Base-by-base conservation (phyloP, 2,797 vertebrate species). In the Molothrus aeneus region DNA sequence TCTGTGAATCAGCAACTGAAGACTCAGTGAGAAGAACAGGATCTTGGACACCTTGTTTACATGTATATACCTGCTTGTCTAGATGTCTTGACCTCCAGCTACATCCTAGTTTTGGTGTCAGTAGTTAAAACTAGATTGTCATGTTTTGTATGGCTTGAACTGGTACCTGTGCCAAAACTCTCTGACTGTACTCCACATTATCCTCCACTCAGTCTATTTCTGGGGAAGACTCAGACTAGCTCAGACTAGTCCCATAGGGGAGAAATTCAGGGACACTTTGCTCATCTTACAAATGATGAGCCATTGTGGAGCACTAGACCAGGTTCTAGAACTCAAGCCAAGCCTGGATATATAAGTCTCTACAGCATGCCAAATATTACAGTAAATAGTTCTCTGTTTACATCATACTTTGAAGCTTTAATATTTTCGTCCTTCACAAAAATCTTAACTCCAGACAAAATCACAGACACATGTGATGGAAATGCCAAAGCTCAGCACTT, bases 331-430 rank as follows among this genome's bases (percentile, higher is more conserved):
- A 66, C 20, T 61, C 32, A 69, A 69, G 51, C 7, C 1, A 2
- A 79, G 26, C 12, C 34, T 83, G 29, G 38, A 50, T n/a, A 50
- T 14, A 75, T 17, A 72, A 72, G 45, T 60, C 48, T 73, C 31
- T 38, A 40, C 7, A 91, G 31, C 29, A 54, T 34, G 15, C 73
- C 31, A 93, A 89, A 60, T 29, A 25, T 53, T 43, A 77, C 25
- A 85, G 29, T 56, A 93, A 96, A 87, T 40, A 86, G 36, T 80
- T 86, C 31, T 26, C 36, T 47, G 75, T 48, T 95, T 56, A 84
- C 13, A 74, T 3, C 26, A 80, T 69, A 90, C 36, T 80, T 96
- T 70, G 74, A 90, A 87, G 59, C 8, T 68, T 93, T 65, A 72
- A 40, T 32, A 94, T 65, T 68, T 94, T 50, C 86, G 32, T 71